Percentiles rank a stretch among this genome's conserved stretches.
These are phyloP conservation scores for Caenorhabditis virilis DNA, from an alignment of 2,888 invertebrate genomes.

Conservation along the genomic window DNA sequence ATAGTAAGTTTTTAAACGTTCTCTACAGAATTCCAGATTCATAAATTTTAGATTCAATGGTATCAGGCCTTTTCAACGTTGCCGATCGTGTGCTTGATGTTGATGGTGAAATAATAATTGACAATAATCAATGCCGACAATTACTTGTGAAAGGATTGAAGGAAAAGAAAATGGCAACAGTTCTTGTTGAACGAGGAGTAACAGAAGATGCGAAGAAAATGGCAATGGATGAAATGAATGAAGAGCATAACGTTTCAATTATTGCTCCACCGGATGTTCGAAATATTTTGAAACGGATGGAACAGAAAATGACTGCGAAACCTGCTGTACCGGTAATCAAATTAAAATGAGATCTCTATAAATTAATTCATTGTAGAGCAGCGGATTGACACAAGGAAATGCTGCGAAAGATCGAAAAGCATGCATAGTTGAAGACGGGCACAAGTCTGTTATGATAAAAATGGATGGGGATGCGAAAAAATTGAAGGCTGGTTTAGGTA, in stretches of 20 bases:
- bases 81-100: conserved; percentile 36
- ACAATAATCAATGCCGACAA: conserved; percentile 21
- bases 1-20: no score
- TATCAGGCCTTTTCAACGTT: conserved; percentile 21
- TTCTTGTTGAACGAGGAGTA: conserved; percentile 26
- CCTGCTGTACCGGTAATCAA: not conserved
- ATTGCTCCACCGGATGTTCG: conserved; percentile 33
- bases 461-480: conserved; percentile 32
- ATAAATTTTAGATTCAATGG: conserved; percentile 23
- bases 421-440: conserved; percentile 22
- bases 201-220: conserved; percentile 21
- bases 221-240: conserved; percentile 31
- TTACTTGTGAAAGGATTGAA: conserved; percentile 26
- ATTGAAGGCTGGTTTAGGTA: conserved; percentile 9
- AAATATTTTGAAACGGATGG: conserved; percentile 26
- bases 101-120: conserved; percentile 19
- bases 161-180: conserved; percentile 13
- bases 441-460: conserved; percentile 34
- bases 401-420: conserved; percentile 9
- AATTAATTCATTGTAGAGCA: not conserved
- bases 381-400: conserved; percentile 13
- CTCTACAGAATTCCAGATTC: no score
- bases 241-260: conserved; percentile 22
- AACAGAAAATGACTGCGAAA: conserved; percentile 7
- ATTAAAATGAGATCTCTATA: not conserved